A percentile compares a stretch with the other conserved stretches of the same genome.
Conservation (phyloP, 2,888 invertebrate species). For the Ophioninae sp. region DNA sequence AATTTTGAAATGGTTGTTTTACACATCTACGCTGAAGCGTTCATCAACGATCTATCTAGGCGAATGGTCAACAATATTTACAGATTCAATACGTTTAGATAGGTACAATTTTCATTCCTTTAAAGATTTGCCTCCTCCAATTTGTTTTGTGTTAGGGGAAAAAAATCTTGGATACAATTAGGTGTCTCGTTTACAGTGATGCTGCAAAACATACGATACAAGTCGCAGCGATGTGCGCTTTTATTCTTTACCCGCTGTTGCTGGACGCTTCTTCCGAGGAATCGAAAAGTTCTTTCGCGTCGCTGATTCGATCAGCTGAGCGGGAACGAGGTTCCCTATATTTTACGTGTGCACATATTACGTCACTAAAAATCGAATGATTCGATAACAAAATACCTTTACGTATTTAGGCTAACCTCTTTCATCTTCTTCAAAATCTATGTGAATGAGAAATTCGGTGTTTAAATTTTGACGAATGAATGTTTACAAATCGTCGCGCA, state of each 20-base stretch:
- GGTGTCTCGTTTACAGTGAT: slow-evolving; percentile 32
- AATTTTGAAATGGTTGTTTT: slow-evolving; percentile 4
- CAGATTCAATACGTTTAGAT: slow-evolving; percentile 58
- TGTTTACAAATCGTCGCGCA: not conserved
- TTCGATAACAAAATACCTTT: slow-evolving; percentile 29
- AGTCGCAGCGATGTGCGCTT: not conserved
- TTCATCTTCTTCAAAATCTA: not conserved
- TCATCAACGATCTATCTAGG: slow-evolving; percentile 41
- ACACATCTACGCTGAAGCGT: slow-evolving; percentile 3
- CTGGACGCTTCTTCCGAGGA: not conserved
- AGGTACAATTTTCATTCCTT: slow-evolving; percentile 12
- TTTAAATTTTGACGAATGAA: not conserved
- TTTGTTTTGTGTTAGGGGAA: slow-evolving; percentile 21
- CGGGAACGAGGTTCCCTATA: not conserved
- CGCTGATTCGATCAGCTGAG: not conserved
- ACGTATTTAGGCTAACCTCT: not conserved
- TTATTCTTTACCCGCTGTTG: not conserved
- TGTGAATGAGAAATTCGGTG: not conserved
- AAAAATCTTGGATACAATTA: slow-evolving; percentile 35
- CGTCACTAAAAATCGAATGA: slow-evolving; percentile 21
- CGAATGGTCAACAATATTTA: slow-evolving; percentile 67
- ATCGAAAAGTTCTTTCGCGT: not conserved
- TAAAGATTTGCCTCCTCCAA: slow-evolving; percentile 33
- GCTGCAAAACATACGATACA: slow-evolving; percentile 26
- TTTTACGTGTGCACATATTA: slow-evolving; percentile 3